These are phyloP conservation scores for Conger conger DNA, from an alignment of 2,113 vertebrate species.

Conservation along the genomic window DNA sequence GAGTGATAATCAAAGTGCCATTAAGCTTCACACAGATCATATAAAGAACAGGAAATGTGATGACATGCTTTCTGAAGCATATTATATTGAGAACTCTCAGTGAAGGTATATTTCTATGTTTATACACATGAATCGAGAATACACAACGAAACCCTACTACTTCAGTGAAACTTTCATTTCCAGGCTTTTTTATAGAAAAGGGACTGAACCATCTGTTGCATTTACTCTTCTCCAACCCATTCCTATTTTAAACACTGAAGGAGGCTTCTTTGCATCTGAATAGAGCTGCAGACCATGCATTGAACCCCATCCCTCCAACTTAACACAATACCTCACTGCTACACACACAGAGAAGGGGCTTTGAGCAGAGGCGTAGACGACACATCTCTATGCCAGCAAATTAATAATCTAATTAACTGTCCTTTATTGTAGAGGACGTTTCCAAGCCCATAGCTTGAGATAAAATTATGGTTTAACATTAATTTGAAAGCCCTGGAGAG, in stretches of 20 bases:
- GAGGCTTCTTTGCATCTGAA: constrained; percentile 35
- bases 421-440: constrained; percentile 33
- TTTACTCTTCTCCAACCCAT: not conserved
- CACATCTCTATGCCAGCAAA: constrained; percentile 14
- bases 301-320: constrained; percentile 1
- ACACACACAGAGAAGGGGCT: constrained; percentile 4
- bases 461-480: constrained; percentile 23
- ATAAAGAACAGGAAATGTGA: not conserved
- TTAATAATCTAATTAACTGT: constrained; percentile 33
- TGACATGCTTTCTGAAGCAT: not conserved
- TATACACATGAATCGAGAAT: not conserved
- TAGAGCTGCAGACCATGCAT: not conserved
- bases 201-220: constrained; percentile 13
- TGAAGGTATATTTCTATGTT: not conserved
- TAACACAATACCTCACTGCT: constrained; percentile 24
- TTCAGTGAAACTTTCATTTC: not conserved
- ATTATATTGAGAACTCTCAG: not conserved
- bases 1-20: not conserved
- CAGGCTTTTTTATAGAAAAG: not conserved
- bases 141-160: not conserved
- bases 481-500: constrained; percentile 22
- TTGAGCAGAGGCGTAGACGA: constrained; percentile 5
- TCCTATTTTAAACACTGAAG: constrained; percentile 28
- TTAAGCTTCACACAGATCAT: not conserved
- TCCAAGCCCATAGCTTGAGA: constrained; percentile 17